Evolutionary conservation across 1,140 invertebrate species (phyloP), one percentile per base, ranked within the genome.

Genomic region (Drosophila yakuba): DNA sequence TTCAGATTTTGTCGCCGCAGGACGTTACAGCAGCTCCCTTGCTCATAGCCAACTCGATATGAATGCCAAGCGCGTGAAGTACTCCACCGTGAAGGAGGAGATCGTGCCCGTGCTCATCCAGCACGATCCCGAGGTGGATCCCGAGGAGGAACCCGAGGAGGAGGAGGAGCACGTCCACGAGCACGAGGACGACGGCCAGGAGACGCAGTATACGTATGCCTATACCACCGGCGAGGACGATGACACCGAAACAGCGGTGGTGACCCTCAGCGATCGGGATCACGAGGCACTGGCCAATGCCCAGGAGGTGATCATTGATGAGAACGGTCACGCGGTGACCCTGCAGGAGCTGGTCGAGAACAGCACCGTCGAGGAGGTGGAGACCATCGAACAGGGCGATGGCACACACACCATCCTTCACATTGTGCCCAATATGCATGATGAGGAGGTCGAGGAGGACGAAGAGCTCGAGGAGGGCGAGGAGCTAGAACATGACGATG

Each of bases 241-340:
- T 17, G 86, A 90, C 5, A 69, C 77, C 6, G 90, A 91, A 15
- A 73, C 80, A 1, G 81, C 80, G 5, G 90, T 86, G 48, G 81
- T 85, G 1, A 86, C 90, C 0, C 75, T 91, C 7, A 78, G 54
- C 47, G 74, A 80, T 36, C 75, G 75, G 3, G 86, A 81, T 0
- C 74, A 76, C 14, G 88, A 86, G 36, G 80, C 86, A 0, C n/a
- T 91, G 41, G 64, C 67, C 50, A 85, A 84, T 57, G 71, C 82
- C 28, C 78, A 91, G 41, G 90, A 91, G 57, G 90, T 91, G 36
- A 91, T 91, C 2, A 91, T 91, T 17, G 90, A 91, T 66, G 90
- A 91, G 74, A 78, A 91, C n/a, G 90, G 90, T 2, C 90, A 90
- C 48, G 77, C 90, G 3, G 78, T 91, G 12, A 89, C 90, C 0